Base-by-base conservation (phyloP, 2,888 invertebrate genomes). In the Drosophila koepferae region DNA sequence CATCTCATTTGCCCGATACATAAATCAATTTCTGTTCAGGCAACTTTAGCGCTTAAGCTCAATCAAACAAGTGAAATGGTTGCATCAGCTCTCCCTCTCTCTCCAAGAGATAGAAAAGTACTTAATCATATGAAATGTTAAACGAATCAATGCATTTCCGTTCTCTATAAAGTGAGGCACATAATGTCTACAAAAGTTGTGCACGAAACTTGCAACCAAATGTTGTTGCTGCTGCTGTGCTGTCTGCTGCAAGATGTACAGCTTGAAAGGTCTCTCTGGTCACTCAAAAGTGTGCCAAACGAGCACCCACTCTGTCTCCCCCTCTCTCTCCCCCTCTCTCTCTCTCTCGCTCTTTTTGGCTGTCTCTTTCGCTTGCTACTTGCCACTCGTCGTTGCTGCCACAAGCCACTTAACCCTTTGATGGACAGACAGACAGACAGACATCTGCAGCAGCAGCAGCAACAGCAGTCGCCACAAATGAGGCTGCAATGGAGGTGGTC, bases 371-470 rank as follows among this genome's bases (percentile, higher is more conserved):
- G 16, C 38, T 43, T 12, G 54, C 18, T 31, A 38, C 54, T 67
- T 46, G 75, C 23, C 51, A 49, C 74, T 64, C 64, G 69, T 62
- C 34, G 63, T 61, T 63, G 59, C 65, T 76, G 77, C 80, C 86
- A 70, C 82, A 85, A 82, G 82, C 80, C 81, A 82, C 86, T 82
- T 82, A 82, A 82, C 82, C 83, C 86, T 82, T 82, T 82, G 86
- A 86, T 80, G 83, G 83, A 80, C 82, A 82, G 71, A 70, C 65
- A 82, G 82, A 77, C 86, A 80, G 38, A 14, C 38, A 38, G 38
- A 14, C 63, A 68, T 9, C 40, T 36, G n/a, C 72, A 64, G 58
- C 63, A 44, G 38, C 63, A 41, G 23, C 63, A 48, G 61, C 63
- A 40, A 18, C 64, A 41, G 41, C 62, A 34, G 58, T 61, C 66